These are phyloP conservation scores for Latheticus oryzae DNA, from an alignment of 2,888 invertebrate species.

Conservation along the genomic window DNA sequence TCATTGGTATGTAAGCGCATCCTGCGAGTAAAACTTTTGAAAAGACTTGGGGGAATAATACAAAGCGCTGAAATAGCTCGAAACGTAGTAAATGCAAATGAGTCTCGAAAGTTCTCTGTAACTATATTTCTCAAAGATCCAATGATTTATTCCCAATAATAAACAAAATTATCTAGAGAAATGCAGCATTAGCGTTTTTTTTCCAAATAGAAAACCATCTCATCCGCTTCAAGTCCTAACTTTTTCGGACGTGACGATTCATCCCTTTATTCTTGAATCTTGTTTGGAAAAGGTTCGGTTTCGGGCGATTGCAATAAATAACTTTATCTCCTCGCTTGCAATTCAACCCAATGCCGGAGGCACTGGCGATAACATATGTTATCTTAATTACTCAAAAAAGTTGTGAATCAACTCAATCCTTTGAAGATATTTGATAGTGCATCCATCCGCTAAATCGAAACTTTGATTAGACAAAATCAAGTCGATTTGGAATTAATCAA, in stretches of 20 bases:
- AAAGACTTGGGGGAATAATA: constrained; percentile 14
- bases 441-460: too few species aligned
- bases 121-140: constrained; percentile 5
- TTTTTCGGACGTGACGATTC: constrained; percentile 5
- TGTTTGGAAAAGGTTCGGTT: constrained; percentile 22
- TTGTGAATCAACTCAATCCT: too few species aligned
- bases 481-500: too few species aligned
- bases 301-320: constrained; percentile 22
- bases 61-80: background rate
- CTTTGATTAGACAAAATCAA: too few species aligned
- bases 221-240: constrained; percentile 23
- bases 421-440: too few species aligned
- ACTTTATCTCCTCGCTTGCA: constrained; percentile 24
- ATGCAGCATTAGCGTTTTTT: too few species aligned
- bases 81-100: constrained; percentile 12
- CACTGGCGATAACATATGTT: too few species aligned
- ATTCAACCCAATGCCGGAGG: too few species aligned
- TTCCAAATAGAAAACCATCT: constrained; percentile 10
- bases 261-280: constrained; percentile 5
- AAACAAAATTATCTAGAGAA: too few species aligned
- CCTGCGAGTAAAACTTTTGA: constrained; percentile 6
- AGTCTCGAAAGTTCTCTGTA: constrained; percentile 2
- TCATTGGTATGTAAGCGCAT: constrained; percentile 3
- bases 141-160: constrained; percentile 2
- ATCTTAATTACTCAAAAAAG: too few species aligned